A percentile compares a stretch with the other conserved stretches of the same genome.
phyloP scores from a whole-genome alignment of 2,888 invertebrate genomes.

The Spodoptera exigua region DNA sequence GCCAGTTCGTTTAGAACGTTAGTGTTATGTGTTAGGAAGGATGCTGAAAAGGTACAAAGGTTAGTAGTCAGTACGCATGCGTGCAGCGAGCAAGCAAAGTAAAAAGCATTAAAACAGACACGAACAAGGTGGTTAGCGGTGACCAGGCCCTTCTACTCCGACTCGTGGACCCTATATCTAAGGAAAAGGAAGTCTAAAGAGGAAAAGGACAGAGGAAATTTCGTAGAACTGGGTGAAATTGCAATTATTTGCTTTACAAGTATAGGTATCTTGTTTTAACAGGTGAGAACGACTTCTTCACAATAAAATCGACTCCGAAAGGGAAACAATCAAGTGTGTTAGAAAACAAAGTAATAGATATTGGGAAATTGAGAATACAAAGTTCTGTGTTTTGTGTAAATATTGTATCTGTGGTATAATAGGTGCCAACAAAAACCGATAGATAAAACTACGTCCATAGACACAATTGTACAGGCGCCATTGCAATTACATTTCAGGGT shows the following conservation, averaged over 20 bases:
- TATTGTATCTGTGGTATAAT: constrained; percentile 19
- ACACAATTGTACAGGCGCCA: too few species aligned
- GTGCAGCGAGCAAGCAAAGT: constrained; percentile 84
- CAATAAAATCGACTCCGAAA: constrained; percentile 2
- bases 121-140: constrained; percentile 78
- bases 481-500: too few species aligned
- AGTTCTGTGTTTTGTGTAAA: constrained; percentile 15
- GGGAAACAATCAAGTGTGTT: constrained; percentile 33
- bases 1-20: constrained; percentile 68
- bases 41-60: constrained; percentile 88
- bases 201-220: constrained; percentile 37
- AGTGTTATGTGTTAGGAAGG: constrained; percentile 83
- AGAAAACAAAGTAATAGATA: constrained; percentile 27
- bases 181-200: constrained; percentile 58
- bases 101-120: constrained; percentile 77
- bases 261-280: constrained; percentile 6
- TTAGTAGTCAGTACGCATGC: constrained; percentile 88
- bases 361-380: constrained; percentile 21
- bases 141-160: constrained; percentile 71
- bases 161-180: constrained; percentile 59
- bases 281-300: not conserved
- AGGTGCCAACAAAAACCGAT: constrained; percentile 19
- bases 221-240: constrained; percentile 14
- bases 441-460: too few species aligned
- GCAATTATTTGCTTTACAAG: constrained; percentile 7